These are phyloP conservation scores for Vimba vimba DNA, from an alignment of 2,113 vertebrate genomes.

Conservation along the genomic window DNA sequence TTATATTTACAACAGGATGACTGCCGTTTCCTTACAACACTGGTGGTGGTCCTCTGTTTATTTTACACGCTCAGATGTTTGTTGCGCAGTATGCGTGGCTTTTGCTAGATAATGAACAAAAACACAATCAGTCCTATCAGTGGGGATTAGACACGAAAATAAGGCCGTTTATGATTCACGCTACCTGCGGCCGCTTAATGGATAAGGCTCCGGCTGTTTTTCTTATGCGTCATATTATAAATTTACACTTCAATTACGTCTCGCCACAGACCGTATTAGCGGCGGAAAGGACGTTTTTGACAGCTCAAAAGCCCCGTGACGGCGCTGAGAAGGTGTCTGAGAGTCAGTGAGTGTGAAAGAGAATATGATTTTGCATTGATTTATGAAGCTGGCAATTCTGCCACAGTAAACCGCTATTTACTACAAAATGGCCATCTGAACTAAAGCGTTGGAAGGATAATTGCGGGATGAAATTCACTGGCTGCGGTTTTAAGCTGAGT, in stretches of 20 bases:
- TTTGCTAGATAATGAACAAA: conserved; percentile 73
- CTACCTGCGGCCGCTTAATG: conserved; percentile 74
- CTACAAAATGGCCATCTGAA: background rate
- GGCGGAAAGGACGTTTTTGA: conserved; percentile 29
- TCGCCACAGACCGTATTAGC: conserved; percentile 32
- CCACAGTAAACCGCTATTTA: conserved; percentile 36
- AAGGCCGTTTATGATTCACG: conserved; percentile 72
- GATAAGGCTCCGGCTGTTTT: conserved; percentile 47
- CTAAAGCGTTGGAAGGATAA: background rate
- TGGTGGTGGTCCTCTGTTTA: conserved; percentile 59
- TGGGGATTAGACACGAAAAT: conserved; percentile 65
- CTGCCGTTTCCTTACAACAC: conserved; percentile 27
- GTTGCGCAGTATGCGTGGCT: conserved; percentile 68
- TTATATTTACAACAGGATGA: conserved; percentile 59
- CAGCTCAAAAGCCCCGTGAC: conserved; percentile 44
- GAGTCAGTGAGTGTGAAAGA: background rate
- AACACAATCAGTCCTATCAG: conserved; percentile 77
- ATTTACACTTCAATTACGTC: conserved; percentile 64
- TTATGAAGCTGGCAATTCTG: conserved; percentile 33
- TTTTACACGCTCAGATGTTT: conserved; percentile 70
- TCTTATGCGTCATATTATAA: conserved; percentile 42
- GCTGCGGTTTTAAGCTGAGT: background rate
- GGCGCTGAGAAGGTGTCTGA: conserved; percentile 8
- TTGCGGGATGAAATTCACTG: background rate
- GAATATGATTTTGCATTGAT: conserved; percentile 50